Conservation (phyloP, 1,140 invertebrate genomes). For the Drosophila nannoptera region DNA sequence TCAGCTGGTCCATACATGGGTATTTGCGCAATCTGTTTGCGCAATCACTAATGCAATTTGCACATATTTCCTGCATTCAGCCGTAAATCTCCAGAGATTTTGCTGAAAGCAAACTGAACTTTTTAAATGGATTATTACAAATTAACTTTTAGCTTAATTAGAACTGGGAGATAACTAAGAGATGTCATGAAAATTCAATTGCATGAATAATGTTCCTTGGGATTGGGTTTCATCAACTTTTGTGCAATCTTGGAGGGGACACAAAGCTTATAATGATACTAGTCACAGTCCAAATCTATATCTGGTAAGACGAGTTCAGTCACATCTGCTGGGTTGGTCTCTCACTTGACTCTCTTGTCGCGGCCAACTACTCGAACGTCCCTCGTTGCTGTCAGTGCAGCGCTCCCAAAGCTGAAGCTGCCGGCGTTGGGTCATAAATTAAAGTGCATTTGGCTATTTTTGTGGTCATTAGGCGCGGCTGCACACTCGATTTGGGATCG, state of each 20-base stretch:
- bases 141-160: constrained; percentile 40
- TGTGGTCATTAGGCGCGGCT: constrained; percentile 68
- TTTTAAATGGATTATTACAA: constrained; percentile 43
- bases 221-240: too few relatives aligned
- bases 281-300: too few relatives aligned
- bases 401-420: constrained; percentile 23
- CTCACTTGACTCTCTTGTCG: too few relatives aligned
- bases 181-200: too few relatives aligned
- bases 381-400: constrained; percentile 24
- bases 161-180: too few relatives aligned
- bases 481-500: constrained; percentile 35
- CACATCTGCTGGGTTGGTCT: too few relatives aligned
- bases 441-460: constrained; percentile 70
- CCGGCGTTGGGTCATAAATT: constrained; percentile 63
- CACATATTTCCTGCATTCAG: constrained; percentile 13
- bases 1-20: not conserved
- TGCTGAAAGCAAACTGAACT: constrained; percentile 1
- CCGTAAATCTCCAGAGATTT: not conserved
- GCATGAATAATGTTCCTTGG: too few relatives aligned
- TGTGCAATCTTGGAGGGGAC: too few relatives aligned
- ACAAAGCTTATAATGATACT: too few relatives aligned
- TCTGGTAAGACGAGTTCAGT: too few relatives aligned
- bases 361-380: not conserved
- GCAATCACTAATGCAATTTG: constrained; percentile 55
- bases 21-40: not conserved